Conservation (phyloP, 2,113 vertebrate genomes). For the Brachionichthys hirsutus region DNA sequence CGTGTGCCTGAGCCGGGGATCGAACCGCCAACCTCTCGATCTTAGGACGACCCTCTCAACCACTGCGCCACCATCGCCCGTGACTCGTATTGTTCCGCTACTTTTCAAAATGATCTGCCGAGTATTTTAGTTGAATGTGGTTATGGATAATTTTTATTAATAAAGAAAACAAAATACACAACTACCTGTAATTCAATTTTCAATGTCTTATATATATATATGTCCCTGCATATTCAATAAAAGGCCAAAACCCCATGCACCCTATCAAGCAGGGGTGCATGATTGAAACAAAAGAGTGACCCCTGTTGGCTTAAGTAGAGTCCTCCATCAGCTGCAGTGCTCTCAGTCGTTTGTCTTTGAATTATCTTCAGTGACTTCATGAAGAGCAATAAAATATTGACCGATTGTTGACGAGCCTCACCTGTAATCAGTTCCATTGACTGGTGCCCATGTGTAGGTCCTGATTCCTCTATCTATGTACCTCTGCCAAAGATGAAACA, state of each 20-base stretch:
- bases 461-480: conserved; percentile 95
- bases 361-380: not conserved
- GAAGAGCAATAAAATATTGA: not conserved
- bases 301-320: conserved; percentile 48
- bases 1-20: too few relatives aligned
- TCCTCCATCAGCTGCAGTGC: conserved; percentile 11
- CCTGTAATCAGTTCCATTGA: conserved; percentile 99
- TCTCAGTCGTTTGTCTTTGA: conserved; percentile 3
- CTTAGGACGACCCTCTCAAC: too few relatives aligned
- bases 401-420: conserved; percentile 62
- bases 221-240: not conserved
- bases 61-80: too few relatives aligned
- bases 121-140: too few relatives aligned
- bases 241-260: not conserved
- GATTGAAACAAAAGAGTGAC: conserved; percentile 47
- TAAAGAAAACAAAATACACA: not conserved
- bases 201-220: not conserved
- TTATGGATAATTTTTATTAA: not conserved
- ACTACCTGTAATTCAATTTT: not conserved
- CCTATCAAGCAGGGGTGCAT: conserved; percentile 1
- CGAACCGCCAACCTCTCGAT: too few relatives aligned
- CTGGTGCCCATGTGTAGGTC: conserved; percentile 94
- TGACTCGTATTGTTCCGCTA: too few relatives aligned
- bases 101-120: too few relatives aligned
- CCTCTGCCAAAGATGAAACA: conserved; percentile 76